Conservation (phyloP, 2,888 invertebrate genomes). For the Platerodrilus igneus region DNA sequence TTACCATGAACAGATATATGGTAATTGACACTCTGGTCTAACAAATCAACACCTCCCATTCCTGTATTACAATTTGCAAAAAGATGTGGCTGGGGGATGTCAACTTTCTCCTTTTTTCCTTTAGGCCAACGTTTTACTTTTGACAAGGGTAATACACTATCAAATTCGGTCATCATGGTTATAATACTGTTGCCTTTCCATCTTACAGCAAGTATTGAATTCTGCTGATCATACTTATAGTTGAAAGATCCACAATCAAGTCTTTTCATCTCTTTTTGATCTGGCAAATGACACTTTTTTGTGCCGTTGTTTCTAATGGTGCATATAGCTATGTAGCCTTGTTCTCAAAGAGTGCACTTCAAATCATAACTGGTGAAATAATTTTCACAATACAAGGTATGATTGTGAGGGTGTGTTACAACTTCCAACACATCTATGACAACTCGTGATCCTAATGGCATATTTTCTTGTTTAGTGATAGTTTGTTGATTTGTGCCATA, state of each 20-base stretch:
- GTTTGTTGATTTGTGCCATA: conserved; percentile 9
- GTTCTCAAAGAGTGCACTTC: conserved; percentile 1
- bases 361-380: conserved; percentile 14
- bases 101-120: neutral
- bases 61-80: conserved; percentile 6
- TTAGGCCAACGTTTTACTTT: conserved; percentile 8
- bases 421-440: conserved; percentile 8
- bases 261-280: conserved; percentile 13
- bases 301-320: conserved; percentile 13
- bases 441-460: conserved; percentile 10
- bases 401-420: conserved; percentile 11
- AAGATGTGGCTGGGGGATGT: neutral
- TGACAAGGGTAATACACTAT: conserved; percentile 10
- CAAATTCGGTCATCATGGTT: conserved; percentile 9
- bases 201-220: conserved; percentile 11
- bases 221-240: conserved; percentile 14
- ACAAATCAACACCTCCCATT: conserved; percentile 17
- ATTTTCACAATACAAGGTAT: conserved; percentile 12
- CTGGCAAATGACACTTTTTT: conserved; percentile 9
- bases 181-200: conserved; percentile 16
- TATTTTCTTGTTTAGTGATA: conserved; percentile 7
- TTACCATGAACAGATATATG: conserved; percentile 10
- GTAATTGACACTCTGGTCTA: conserved; percentile 15
- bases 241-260: too few relatives aligned
- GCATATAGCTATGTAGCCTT: conserved; percentile 16